Conservation (phyloP, 2,797 vertebrate species). For the Botia kubotai region DNA sequence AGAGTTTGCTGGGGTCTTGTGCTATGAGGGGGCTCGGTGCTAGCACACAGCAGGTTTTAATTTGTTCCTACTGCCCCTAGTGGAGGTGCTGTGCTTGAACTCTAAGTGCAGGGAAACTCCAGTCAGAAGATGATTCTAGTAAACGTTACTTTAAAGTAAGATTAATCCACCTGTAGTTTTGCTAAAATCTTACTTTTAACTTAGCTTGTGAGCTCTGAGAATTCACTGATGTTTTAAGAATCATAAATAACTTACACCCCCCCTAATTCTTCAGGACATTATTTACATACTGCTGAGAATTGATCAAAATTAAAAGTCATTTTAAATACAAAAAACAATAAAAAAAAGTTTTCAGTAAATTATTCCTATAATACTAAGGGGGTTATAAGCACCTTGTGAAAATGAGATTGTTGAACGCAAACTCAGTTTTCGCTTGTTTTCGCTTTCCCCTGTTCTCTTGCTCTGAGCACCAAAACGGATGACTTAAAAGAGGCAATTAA, state of each 20-base stretch:
- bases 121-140: conserved; percentile 17
- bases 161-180: neutral
- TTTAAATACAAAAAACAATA: neutral
- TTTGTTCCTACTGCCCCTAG: conserved; percentile 65
- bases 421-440: conserved; percentile 53
- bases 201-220: neutral
- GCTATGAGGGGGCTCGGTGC: conserved; percentile 18
- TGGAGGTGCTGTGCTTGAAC: conserved; percentile 47
- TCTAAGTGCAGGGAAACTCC: neutral
- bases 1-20: neutral
- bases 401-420: neutral
- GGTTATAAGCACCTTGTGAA: neutral
- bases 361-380: neutral
- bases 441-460: conserved; percentile 59
- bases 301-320: neutral
- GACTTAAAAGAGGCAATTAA: conserved; percentile 65
- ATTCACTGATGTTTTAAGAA: neutral
- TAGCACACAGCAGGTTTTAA: conserved; percentile 33
- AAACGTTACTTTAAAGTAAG: neutral
- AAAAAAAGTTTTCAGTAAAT: neutral
- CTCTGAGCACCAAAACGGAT: conserved; percentile 58
- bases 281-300: neutral
- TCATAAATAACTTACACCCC: neutral
- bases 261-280: neutral
- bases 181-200: conserved; percentile 2